Evolutionary conservation across 2,888 invertebrate species (phyloP), one percentile per base, ranked within the genome.

Genomic region (Drosophila dives): DNA sequence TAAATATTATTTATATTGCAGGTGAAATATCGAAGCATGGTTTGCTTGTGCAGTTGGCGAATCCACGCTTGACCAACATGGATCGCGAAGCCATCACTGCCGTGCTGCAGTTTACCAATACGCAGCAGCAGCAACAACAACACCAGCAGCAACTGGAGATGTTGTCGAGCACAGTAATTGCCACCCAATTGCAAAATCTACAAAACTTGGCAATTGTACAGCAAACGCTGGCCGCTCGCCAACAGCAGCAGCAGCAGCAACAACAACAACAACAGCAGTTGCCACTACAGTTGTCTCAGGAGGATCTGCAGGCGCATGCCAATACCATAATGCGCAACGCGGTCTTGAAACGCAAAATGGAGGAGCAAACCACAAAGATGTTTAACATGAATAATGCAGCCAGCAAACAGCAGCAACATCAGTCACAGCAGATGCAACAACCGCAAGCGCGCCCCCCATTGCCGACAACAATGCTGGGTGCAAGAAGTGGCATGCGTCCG

Each of bases 21-120:
- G 92, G 92, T 29, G 92, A 92, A 64, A 92, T 92, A 11, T 92
- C 92, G 0, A 92, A 92, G 67, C 92, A 92, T 58, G 92, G 92
- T 0, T 68, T 92, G 3, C 64, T 92, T 12, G 88, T 92, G 23
- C 92, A 92, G 61, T 65, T 92, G 64, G 87, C 92, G 17, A 92
- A 92, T 86, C 92, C 92, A 5, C 89, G 91, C 12, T 69, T 92
- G 5, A 80, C 85, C 7, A 91, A 79, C 64, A 80, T 88, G 67
- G 92, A 92, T 78, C 92, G 92, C 0, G 92, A 92, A 61, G 92
- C 92, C 8, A 92, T 92, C 26, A 92, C 92, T 5, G 92, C 92
- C 20, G 92, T 92, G 10, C 69, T 92, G 59, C 91, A 92, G 55
- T 92, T 92, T 56, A 91, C 92, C 4, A 90, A 92, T 20, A 90